Percentiles rank a stretch among this genome's conserved stretches.
These are phyloP conservation scores for Nanorana parkeri DNA, from an alignment of 2,113 vertebrate species.

Conservation along the genomic window DNA sequence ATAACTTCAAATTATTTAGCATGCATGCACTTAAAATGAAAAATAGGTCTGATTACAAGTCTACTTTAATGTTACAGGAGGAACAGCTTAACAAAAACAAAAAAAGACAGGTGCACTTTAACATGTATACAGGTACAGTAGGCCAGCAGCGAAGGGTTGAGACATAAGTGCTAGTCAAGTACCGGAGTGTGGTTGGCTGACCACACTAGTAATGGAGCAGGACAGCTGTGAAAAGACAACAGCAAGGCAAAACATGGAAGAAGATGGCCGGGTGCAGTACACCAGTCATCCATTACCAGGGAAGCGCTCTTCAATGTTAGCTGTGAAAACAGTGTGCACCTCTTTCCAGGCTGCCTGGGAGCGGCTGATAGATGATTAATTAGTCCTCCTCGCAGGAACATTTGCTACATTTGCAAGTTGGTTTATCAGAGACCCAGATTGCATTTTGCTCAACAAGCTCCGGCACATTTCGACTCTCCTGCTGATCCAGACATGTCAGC, in stretches of 20 bases:
- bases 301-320: background rate
- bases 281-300: slow-evolving; percentile 2
- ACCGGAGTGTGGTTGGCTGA: background rate
- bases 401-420: background rate
- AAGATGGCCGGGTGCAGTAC: background rate
- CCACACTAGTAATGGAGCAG: background rate
- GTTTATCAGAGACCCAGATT: background rate
- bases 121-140: background rate
- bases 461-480: background rate
- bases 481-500: slow-evolving; percentile 12
- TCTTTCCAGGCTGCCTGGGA: background rate
- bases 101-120: background rate
- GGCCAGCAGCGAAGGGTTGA: background rate
- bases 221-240: slow-evolving; percentile 9
- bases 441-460: background rate
- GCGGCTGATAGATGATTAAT: slow-evolving; percentile 1
- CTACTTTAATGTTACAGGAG: too few relatives aligned
- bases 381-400: background rate
- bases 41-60: too few relatives aligned
- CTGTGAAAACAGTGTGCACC: background rate
- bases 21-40: too few relatives aligned
- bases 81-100: background rate
- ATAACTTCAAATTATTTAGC: too few relatives aligned
- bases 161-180: too few relatives aligned
- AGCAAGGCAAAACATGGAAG: background rate